Percentiles rank a stretch among this genome's conserved stretches.
phyloP scores from a whole-genome alignment of 1,140 invertebrate genomes.

The Ostrea denselamellosa region DNA sequence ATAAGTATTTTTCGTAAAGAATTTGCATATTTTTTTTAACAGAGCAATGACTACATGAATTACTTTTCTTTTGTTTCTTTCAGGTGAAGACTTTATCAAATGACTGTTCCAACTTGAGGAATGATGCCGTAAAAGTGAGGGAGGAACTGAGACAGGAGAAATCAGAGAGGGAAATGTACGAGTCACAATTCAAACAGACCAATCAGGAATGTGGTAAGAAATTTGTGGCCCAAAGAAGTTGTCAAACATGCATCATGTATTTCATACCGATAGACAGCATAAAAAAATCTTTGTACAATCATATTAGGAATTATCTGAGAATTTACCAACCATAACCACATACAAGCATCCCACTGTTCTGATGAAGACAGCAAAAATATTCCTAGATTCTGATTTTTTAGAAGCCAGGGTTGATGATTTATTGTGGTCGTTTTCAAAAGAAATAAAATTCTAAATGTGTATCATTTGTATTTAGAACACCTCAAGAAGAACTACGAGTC shows the following conservation, averaged over 20 bases:
- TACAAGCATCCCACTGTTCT: too few relatives aligned
- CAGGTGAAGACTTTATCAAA: slow-evolving; percentile 54
- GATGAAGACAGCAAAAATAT: too few relatives aligned
- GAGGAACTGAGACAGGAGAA: slow-evolving; percentile 50
- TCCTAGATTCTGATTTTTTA: too few relatives aligned
- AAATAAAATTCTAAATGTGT: too few relatives aligned
- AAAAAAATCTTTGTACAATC: too few relatives aligned
- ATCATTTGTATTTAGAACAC: slow-evolving; percentile 55
- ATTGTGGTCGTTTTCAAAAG: too few relatives aligned
- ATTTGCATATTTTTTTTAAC: background rate
- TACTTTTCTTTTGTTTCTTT: slow-evolving; percentile 9
- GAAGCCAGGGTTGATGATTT: too few relatives aligned
- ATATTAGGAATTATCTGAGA: too few relatives aligned
- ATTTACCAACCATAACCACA: too few relatives aligned
- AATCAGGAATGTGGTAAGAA: slow-evolving; percentile 42
- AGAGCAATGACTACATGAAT: background rate
- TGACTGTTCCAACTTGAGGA: slow-evolving; percentile 53
- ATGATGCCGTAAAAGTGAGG: slow-evolving; percentile 52
- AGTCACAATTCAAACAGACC: slow-evolving; percentile 21
- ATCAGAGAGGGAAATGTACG: slow-evolving; percentile 43
- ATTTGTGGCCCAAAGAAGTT: background rate
- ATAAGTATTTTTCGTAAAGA: background rate
- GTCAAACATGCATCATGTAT: too few relatives aligned
- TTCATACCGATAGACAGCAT: too few relatives aligned
- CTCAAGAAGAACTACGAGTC: slow-evolving; percentile 59